Evolutionary conservation across 2,888 invertebrate species (phyloP).

Genomic region (Odontocolon sp.): DNA sequence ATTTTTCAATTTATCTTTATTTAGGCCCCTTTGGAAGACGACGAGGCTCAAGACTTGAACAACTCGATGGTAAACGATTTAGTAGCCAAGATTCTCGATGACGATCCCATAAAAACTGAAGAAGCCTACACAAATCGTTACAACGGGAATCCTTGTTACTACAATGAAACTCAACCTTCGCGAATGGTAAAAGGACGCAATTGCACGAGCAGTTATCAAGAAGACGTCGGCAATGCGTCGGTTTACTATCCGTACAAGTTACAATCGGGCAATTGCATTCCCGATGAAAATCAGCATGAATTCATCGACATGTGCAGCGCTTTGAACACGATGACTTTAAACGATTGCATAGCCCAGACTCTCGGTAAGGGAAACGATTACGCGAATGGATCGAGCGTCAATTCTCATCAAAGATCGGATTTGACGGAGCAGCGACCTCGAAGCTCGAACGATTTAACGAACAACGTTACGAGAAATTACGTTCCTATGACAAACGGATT

Average conservation of each 20-base stretch:
- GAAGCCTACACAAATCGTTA: constrained; percentile 70
- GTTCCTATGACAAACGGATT: constrained; percentile 69
- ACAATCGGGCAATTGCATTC: constrained; percentile 13
- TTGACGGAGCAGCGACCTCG: constrained; percentile 49
- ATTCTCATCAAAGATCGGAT: constrained; percentile 55
- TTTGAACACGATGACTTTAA: constrained; percentile 70
- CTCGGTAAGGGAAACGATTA: constrained; percentile 68
- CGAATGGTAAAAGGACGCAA: constrained; percentile 61
- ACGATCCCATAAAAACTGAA: constrained; percentile 80
- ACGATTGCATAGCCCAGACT: constrained; percentile 63
- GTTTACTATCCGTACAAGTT: constrained; percentile 63
- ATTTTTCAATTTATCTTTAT: constrained; percentile 45
- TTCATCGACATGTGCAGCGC: constrained; percentile 71
- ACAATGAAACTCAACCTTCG: constrained; percentile 52
- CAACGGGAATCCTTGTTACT: constrained; percentile 66
- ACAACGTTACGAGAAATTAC: constrained; percentile 61
- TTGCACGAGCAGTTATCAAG: constrained; percentile 46
- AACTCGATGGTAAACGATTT: constrained; percentile 86
- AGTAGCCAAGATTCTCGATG: constrained; percentile 86
- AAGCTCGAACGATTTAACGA: constrained; percentile 57
- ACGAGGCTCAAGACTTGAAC: constrained; percentile 79
- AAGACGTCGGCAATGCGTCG: constrained; percentile 58
- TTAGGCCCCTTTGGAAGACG: constrained; percentile 76
- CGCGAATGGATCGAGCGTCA: constrained; percentile 65
- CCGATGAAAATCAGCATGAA: constrained; percentile 68